Conservation (phyloP, 1,140 invertebrate genomes). For the Euura saliciscinereae region DNA sequence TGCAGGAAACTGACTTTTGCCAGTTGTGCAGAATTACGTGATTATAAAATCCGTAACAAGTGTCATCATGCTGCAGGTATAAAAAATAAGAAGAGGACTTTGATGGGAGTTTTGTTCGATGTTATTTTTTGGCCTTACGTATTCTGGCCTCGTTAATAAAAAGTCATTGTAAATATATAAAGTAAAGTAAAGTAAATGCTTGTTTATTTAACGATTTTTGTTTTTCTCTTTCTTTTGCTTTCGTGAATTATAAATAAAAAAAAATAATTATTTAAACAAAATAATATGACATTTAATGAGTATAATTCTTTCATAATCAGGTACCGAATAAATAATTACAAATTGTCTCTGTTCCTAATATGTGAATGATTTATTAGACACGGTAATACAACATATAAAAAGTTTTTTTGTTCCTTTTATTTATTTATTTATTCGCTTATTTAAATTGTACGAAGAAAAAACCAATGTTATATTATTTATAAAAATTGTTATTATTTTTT, state of each 20-base stretch:
- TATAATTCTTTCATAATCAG: background rate
- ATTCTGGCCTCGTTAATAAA: background rate
- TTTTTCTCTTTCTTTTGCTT: no score
- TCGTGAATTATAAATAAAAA: background rate
- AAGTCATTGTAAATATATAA: background rate
- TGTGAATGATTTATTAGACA: conserved; percentile 1
- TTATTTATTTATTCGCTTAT: no score
- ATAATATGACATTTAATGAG: background rate
- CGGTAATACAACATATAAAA: conserved; percentile 7
- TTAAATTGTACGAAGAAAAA: no score
- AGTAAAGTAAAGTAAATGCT: no score
- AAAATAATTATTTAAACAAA: background rate
- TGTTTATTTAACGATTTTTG: no score
- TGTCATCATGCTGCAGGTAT: background rate
- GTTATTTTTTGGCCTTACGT: conserved; percentile 2
- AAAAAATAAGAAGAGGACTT: background rate
- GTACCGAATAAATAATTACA: no score
- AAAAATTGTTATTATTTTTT: no score
- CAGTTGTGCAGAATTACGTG: background rate
- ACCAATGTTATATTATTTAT: no score
- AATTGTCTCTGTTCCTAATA: background rate
- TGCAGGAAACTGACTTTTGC: background rate
- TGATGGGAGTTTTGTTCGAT: background rate
- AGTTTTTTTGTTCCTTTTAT: background rate
- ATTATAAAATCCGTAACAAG: background rate